Evolutionary conservation across 1,140 invertebrate genomes (phyloP).

Genomic region (Wiebesia pumilae): DNA sequence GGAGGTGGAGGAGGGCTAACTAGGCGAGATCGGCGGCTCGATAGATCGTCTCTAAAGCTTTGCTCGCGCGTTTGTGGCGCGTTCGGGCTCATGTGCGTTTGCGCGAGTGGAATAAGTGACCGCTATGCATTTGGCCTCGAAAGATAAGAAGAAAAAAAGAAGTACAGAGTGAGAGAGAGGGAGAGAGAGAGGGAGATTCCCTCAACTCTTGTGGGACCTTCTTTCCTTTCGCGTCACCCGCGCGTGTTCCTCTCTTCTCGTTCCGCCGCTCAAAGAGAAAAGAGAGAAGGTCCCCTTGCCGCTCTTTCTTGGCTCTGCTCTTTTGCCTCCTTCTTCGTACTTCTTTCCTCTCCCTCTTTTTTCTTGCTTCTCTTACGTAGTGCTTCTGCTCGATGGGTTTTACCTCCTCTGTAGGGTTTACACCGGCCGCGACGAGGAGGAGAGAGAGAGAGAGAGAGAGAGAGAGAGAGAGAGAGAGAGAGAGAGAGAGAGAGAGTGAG

Average conservation of each 20-base stretch:
- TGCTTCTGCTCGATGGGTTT: background rate
- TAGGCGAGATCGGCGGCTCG: conserved; percentile 69
- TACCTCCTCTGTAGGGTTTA: background rate
- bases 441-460: background rate
- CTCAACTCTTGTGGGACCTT: conserved; percentile 50
- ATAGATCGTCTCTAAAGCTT: conserved; percentile 59
- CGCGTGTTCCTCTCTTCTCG: conserved; percentile 42
- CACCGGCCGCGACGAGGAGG: background rate
- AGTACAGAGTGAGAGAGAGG: background rate
- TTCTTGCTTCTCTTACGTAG: background rate
- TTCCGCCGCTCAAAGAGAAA: background rate
- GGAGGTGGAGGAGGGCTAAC: conserved; percentile 62
- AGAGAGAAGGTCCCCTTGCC: background rate
- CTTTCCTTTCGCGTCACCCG: conserved; percentile 55
- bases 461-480: background rate
- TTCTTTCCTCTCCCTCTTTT: conserved; percentile 37
- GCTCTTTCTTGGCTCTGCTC: conserved; percentile 34
- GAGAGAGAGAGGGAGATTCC: background rate
- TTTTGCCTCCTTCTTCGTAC: conserved; percentile 14
- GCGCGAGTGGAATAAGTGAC: conserved; percentile 57
- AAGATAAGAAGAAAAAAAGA: conserved; percentile 21
- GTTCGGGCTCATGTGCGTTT: conserved; percentile 55
- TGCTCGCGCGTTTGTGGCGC: conserved; percentile 6
- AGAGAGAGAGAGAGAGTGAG: conserved; percentile 34
- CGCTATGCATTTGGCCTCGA: conserved; percentile 33